These are phyloP conservation scores for Rhodophaea formosa DNA, from an alignment of 2,888 invertebrate genomes.

Conservation along the genomic window DNA sequence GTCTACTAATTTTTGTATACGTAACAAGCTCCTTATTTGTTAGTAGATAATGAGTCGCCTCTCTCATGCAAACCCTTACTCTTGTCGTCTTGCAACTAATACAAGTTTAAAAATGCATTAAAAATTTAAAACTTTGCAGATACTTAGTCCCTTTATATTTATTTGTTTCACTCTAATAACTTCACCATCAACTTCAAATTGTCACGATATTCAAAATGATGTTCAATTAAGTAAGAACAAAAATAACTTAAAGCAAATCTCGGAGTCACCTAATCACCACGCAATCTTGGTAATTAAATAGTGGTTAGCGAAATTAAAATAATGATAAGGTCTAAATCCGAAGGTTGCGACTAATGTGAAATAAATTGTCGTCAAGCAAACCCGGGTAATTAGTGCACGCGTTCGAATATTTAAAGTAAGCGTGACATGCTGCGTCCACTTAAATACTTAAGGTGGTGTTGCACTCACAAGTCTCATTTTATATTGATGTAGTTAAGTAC, in stretches of 20 bases:
- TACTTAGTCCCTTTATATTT: too few species aligned
- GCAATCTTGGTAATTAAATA: constrained; percentile 66
- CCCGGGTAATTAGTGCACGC: constrained; percentile 67
- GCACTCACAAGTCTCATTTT: constrained; percentile 15
- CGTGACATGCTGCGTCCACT: constrained; percentile 54
- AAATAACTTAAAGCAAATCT: constrained; percentile 23
- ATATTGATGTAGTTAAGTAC: too few species aligned
- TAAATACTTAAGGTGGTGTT: constrained; percentile 47
- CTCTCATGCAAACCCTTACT: too few species aligned
- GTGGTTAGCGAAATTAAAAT: constrained; percentile 79
- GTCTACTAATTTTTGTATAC: too few species aligned
- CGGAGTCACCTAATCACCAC: constrained; percentile 44
- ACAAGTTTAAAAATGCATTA: too few species aligned
- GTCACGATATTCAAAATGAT: not conserved
- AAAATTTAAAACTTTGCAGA: too few species aligned
- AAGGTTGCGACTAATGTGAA: constrained; percentile 74
- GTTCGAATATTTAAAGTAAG: constrained; percentile 64
- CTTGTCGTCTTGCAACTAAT: too few species aligned
- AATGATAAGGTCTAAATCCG: constrained; percentile 65
- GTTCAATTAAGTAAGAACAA: constrained; percentile 14
- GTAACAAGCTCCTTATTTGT: too few species aligned
- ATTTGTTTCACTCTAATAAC: too few species aligned
- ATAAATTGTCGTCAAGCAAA: constrained; percentile 75
- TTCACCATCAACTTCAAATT: too few species aligned
- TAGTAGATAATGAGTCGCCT: too few species aligned